Base-by-base conservation (phyloP, 2,113 vertebrate species). In the Elgaria multicarinata region DNA sequence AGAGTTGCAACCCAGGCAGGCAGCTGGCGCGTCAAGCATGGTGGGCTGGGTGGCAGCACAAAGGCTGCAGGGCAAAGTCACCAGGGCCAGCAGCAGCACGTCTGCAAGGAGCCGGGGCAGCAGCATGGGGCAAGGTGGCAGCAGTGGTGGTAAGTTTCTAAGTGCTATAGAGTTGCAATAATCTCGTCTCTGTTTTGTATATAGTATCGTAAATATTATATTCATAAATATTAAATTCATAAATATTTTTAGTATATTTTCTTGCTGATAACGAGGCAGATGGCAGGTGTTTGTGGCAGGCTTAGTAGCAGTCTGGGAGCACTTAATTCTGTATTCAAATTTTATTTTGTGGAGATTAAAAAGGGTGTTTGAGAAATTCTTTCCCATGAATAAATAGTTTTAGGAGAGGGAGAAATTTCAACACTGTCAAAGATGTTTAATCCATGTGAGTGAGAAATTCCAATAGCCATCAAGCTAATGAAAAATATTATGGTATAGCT, bases 381-480 rank as follows among this genome's bases (percentile, higher is more conserved):
- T 36, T 76, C 31, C 31, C 78, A 6, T 36, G n/a, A 42, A 50
- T 67, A 13, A 84, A n/a, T 58, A 84, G 31, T 24, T 18, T 53
- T 53, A 39, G 22, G 46, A n/a, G 16, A 81, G 36, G 1, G 4
- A 71, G n/a, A 71, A 53, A 36, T 20, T 74, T 22, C 39, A 44
- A 42, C 9, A 8, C 4, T 87, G n/a, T 10, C 18, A 0, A n/a
- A 0, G 0, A 18, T 1, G 0, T 10, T 7, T 87, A 24, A 6
- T 72, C 9, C 44, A n/a, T 13, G 0, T 71, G 36, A 1, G 0
- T 42, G 39, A 90, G 46, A 83, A n/a, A 77, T 55, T 10, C 31
- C n/a, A 3, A 69, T 67, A 26, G n/a, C 64, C 67, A 79, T 55
- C 0, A 84, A 62, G 26, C 66, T 87, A 26, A 0, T 39, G 55